Evolutionary conservation across 2,888 invertebrate genomes (phyloP).

Genomic region (Calameuta idolon): DNA sequence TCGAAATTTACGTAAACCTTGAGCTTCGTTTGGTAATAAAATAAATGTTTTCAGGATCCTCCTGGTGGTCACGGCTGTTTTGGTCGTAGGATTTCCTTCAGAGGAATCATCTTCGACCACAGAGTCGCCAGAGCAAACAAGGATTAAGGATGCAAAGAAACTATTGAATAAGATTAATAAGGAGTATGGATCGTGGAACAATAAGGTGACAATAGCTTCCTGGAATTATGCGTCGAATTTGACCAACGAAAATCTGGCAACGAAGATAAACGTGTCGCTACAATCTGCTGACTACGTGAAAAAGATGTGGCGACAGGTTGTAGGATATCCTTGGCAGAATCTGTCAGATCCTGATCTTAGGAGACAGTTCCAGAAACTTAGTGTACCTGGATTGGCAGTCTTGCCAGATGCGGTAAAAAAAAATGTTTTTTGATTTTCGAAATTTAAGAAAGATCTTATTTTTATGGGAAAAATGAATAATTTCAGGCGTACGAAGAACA

Average conservation of each 20-base stretch:
- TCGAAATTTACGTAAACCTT: not conserved
- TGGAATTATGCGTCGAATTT: constrained; percentile 85
- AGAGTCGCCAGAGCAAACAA: not conserved
- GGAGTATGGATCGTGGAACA: constrained; percentile 71
- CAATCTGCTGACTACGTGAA: constrained; percentile 72
- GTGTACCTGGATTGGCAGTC: constrained; percentile 79
- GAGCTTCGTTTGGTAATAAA: not conserved
- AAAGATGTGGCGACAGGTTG: constrained; percentile 75
- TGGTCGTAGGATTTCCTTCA: not conserved
- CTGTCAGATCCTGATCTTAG: constrained; percentile 77
- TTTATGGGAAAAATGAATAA: not conserved
- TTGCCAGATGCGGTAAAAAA: constrained; percentile 74
- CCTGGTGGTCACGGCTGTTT: not conserved
- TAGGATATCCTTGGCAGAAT: constrained; percentile 78
- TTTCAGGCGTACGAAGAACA: constrained; percentile 71
- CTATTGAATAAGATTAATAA: constrained; percentile 75
- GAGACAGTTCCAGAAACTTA: constrained; percentile 81
- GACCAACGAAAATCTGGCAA: constrained; percentile 77
- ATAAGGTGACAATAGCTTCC: constrained; percentile 73
- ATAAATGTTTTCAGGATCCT: not conserved
- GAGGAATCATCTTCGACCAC: not conserved
- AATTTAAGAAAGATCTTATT: not conserved
- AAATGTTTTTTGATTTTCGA: not conserved
- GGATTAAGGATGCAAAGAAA: constrained; percentile 69
- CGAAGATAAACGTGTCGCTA: constrained; percentile 67